Evolutionary conservation across 2,113 vertebrate species (phyloP), one percentile per base, ranked within the genome.

Genomic region (Psettodes erumei): DNA sequence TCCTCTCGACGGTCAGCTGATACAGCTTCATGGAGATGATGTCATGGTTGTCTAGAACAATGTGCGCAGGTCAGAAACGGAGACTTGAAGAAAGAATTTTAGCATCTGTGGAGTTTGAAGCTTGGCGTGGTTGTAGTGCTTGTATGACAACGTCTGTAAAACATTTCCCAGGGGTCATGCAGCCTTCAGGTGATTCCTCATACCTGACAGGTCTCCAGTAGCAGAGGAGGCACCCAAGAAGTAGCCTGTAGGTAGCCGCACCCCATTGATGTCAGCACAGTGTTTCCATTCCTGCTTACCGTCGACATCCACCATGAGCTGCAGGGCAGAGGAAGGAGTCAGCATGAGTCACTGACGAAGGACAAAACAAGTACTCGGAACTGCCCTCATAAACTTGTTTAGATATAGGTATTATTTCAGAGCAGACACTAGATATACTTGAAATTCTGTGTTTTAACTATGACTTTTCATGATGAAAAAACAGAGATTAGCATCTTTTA

Each of bases 151-250:
- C n/a, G n/a, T n/a, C n/a, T n/a, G n/a, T n/a, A n/a, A n/a, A n/a
- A n/a, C n/a, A n/a, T n/a, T n/a, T n/a, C n/a, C n/a, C n/a, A n/a
- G n/a, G n/a, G n/a, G n/a, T n/a, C n/a, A n/a, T n/a, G n/a, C n/a
- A n/a, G n/a, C 3, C 48, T 33, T 50, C 12, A 30, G 10, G 15
- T 51, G 28, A 47, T 59, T 33, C 5, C 23, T 54, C 28, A 35
- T 85, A 99, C 98, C 98, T 58, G 98, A 96, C 1, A 99, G 94
- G 72, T 99, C 98, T 38, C 98, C 97, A 0, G 97, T 99, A 85
- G 94, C 93, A 0, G 98, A 96, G 0, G 97, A 98, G 0, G 95
- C 95, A 1, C 98, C 97, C 0, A 98, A 95, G 89, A 93, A 97
- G 90, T 98, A 98, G 0, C 96, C 97, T 0, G 88, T 86, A 2